Evolutionary conservation across 2,113 vertebrate species (phyloP).

Genomic region (Eonycteris spelaea): DNA sequence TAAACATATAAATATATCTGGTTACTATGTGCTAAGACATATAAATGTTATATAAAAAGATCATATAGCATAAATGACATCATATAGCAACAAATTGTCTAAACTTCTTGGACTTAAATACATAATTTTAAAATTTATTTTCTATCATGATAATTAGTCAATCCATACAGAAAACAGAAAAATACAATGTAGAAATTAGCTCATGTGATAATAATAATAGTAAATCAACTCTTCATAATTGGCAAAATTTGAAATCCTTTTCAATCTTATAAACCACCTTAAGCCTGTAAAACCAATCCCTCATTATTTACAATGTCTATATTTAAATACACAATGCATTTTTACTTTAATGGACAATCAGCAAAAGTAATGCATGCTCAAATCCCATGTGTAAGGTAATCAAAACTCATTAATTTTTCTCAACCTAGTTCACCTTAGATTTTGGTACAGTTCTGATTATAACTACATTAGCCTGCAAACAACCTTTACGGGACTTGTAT

Average conservation of each 20-base stretch:
- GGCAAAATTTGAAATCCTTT: not conserved
- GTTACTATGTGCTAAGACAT: not conserved
- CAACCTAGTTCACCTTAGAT: not conserved
- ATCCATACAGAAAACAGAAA: not conserved
- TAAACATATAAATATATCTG: not conserved
- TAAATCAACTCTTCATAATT: not conserved
- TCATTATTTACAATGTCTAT: not conserved
- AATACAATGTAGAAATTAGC: constrained; percentile 5
- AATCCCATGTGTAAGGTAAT: not conserved
- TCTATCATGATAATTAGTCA: not conserved
- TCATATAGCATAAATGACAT: not conserved
- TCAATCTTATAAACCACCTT: not conserved
- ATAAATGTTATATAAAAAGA: not conserved
- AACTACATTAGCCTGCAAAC: not conserved
- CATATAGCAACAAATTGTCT: not conserved
- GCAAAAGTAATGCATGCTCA: not conserved
- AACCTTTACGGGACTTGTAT: not conserved
- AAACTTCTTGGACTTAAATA: not conserved
- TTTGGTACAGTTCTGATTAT: not conserved
- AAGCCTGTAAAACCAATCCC: not conserved
- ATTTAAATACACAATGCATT: not conserved
- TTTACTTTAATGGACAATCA: not conserved
- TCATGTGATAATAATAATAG: not conserved
- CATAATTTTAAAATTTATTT: not conserved
- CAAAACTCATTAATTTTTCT: not conserved